Conservation (phyloP, 1,140 invertebrate genomes). For the Schlechtendalia chinensis region DNA sequence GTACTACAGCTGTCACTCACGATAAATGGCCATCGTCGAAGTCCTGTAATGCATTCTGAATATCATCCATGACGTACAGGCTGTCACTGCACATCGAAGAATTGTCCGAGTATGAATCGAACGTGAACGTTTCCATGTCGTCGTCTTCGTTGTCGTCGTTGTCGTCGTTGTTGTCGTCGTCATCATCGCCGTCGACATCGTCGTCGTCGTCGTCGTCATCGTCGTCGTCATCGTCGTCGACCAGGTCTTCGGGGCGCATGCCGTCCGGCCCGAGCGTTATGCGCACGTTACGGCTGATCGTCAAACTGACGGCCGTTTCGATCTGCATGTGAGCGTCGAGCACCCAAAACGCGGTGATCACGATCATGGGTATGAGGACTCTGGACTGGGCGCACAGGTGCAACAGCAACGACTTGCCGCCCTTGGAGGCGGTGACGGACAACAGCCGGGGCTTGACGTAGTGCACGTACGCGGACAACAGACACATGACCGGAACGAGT, state of each 20-base stretch:
- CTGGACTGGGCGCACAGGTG: conserved; percentile 25
- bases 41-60: not conserved
- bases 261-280: not conserved
- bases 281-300: not conserved
- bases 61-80: not conserved
- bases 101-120: not conserved
- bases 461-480: conserved; percentile 16
- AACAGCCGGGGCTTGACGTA: conserved; percentile 23
- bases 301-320: conserved; percentile 9
- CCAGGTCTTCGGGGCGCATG: not conserved
- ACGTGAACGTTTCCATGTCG: not conserved
- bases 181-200: not conserved
- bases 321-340: conserved; percentile 37
- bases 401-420: conserved; percentile 17
- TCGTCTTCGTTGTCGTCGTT: not conserved
- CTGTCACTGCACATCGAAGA: not conserved
- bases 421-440: not conserved
- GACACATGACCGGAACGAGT: not conserved
- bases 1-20: too few relatives aligned
- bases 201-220: not conserved
- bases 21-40: not conserved
- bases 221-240: not conserved
- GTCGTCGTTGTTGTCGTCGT: not conserved
- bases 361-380: conserved; percentile 30
- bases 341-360: conserved; percentile 34